These are phyloP conservation scores for Nowickia ferox DNA, from an alignment of 2,888 invertebrate genomes.

Conservation along the genomic window DNA sequence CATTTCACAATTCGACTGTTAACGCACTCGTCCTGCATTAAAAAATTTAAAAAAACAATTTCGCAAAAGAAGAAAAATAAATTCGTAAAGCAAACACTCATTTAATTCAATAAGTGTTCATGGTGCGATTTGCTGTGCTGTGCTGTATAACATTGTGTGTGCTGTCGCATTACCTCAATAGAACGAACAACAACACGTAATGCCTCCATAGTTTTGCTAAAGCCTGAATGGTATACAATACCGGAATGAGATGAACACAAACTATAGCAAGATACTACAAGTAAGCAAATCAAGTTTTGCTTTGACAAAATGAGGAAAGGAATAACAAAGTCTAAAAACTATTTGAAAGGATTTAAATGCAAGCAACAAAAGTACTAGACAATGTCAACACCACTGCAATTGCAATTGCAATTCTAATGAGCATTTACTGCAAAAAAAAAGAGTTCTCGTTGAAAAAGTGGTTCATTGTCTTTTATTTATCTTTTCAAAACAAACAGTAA, in stretches of 20 bases:
- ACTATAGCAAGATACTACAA: not conserved
- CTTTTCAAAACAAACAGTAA: constrained; percentile 8
- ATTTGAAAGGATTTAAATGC: constrained; percentile 30
- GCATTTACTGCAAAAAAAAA: constrained; percentile 14
- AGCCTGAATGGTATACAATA: not conserved
- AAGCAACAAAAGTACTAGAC: constrained; percentile 34
- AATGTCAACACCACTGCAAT: constrained; percentile 32
- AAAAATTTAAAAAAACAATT: not conserved
- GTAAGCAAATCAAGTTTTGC: constrained; percentile 16
- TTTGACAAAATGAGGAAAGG: constrained; percentile 16
- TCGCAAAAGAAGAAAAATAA: not conserved
- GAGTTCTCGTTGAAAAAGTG: not conserved
- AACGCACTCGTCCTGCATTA: constrained; percentile 2
- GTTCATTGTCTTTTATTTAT: constrained; percentile 17
- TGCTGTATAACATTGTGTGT: constrained; percentile 1
- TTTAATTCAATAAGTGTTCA: constrained; percentile 47
- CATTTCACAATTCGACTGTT: not conserved
- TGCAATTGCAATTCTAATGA: constrained; percentile 44
- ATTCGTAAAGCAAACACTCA: constrained; percentile 19
- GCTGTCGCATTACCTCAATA: constrained; percentile 7
- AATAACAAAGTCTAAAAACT: constrained; percentile 42
- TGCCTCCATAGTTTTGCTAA: constrained; percentile 6
- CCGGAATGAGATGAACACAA: not conserved
- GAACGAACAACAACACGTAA: constrained; percentile 16
- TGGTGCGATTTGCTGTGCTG: not conserved